Base-by-base conservation (phyloP, 2,113 vertebrate genomes). In the Miniopterus natalensis region DNA sequence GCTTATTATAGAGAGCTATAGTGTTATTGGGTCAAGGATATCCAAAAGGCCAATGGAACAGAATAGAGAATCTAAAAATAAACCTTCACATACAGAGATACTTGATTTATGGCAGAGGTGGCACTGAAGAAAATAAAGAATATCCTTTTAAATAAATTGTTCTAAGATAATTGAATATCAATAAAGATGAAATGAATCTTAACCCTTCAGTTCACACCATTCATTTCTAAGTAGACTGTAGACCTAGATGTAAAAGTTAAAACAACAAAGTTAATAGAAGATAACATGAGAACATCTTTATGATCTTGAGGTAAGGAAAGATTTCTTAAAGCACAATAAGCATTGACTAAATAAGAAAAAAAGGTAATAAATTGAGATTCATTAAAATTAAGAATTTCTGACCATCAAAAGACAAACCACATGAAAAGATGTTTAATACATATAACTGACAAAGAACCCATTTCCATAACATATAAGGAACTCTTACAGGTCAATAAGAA, bases 271-370 rank as follows among this genome's bases (percentile, higher is more conserved):
- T 78, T 73, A 87, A 42, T 47, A 14, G 47, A 83, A 63, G 45
- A 29, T 85, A 81, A 36, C 25, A 53, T 36, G 29, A 74, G 47
- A 78, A 79, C 0, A 29, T 81, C 40, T 86, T 88, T 31, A 75
- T 74, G 15, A 86, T 57, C 73, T 29, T 71, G 20, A 36, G 51
- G 31, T 47, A 77, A 66, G 66, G 36, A 94, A 71, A 85, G 36
- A 73, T 78, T 94, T 86, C 47, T 90, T 78, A 94, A 91, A 79
- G 15, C 23, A 63, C 45, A 68, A 45, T 83, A 84, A 80, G 40
- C 14, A 83, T 40, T 47, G 11, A 59, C 20, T 29, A 25, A 83
- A 91, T 73, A 70, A 40, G 17, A 14, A 5, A 21, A 55, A 40
- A 15, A 63, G 49, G 9, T 49, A 31, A 75, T 77, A 71, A 42